Conservation (phyloP, 2,113 vertebrate genomes). For the Bambusicola thoracicus region DNA sequence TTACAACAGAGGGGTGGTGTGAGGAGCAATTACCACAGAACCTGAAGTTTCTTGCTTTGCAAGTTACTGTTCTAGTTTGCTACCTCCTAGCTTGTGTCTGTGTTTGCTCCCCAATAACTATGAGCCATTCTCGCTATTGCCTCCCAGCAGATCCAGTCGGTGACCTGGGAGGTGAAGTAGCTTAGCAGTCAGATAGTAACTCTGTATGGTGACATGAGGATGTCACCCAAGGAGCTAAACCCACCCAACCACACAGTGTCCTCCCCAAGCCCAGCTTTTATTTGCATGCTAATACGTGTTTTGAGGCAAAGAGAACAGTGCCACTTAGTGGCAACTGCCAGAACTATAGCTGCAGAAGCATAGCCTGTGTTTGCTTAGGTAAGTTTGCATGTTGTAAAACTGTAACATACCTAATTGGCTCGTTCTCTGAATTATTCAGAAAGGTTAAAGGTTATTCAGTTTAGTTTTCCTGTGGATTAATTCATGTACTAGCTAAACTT, state of each 20-base stretch:
- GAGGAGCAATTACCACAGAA: background rate
- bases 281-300: background rate
- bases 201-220: background rate
- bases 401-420: background rate
- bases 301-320: conserved; percentile 56
- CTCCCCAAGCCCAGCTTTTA: background rate
- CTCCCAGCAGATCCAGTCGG: background rate
- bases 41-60: background rate
- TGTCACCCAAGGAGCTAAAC: background rate
- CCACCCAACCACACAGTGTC: background rate
- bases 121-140: background rate
- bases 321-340: conserved; percentile 51
- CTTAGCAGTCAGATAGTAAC: background rate
- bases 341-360: background rate
- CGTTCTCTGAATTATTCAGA: background rate
- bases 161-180: background rate
- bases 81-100: background rate
- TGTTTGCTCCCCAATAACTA: background rate
- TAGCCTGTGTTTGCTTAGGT: background rate
- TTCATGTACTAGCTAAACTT: background rate
- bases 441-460: background rate
- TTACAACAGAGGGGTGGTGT: background rate
- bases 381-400: background rate
- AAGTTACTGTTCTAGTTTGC: background rate
- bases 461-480: background rate